These are phyloP conservation scores for Prionchulus punctatus DNA, from an alignment of 2,888 invertebrate genomes.

Conservation along the genomic window DNA sequence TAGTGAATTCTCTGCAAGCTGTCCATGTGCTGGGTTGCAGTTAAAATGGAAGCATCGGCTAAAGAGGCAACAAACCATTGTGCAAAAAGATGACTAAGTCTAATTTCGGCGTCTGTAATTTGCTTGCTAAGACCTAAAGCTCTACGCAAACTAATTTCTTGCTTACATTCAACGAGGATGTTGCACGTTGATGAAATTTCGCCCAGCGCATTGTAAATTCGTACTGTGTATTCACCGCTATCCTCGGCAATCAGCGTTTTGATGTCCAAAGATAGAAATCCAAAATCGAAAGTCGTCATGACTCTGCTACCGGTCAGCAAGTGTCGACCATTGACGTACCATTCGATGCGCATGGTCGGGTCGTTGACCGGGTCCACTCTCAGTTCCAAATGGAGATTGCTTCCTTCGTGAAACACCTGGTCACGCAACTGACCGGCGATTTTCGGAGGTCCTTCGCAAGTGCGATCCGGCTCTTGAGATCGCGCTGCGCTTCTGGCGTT, in stretches of 20 bases:
- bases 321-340: constrained; percentile 88
- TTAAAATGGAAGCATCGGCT: constrained; percentile 18
- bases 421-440: constrained; percentile 24
- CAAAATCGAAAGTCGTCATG: constrained; percentile 50
- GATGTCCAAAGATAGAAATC: constrained; percentile 76
- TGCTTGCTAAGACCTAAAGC: not conserved
- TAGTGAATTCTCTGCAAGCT: constrained; percentile 33
- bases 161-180: not conserved
- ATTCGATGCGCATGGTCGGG: constrained; percentile 93
- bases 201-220: constrained; percentile 21
- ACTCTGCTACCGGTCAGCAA: constrained; percentile 45
- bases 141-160: too few species aligned
- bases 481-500: constrained; percentile 17
- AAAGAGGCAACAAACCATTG: constrained; percentile 8
- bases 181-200: constrained; percentile 17
- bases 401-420: constrained; percentile 22
- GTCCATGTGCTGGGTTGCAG: constrained; percentile 27
- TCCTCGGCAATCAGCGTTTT: constrained; percentile 70
- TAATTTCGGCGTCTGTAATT: not conserved
- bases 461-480: constrained; percentile 2
- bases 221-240: constrained; percentile 75
- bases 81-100: not conserved
- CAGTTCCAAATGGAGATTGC: constrained; percentile 23
- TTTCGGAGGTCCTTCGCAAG: constrained; percentile 19
- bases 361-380: constrained; percentile 79